Conservation (phyloP, 2,113 vertebrate species). For the Amphiprion percula region DNA sequence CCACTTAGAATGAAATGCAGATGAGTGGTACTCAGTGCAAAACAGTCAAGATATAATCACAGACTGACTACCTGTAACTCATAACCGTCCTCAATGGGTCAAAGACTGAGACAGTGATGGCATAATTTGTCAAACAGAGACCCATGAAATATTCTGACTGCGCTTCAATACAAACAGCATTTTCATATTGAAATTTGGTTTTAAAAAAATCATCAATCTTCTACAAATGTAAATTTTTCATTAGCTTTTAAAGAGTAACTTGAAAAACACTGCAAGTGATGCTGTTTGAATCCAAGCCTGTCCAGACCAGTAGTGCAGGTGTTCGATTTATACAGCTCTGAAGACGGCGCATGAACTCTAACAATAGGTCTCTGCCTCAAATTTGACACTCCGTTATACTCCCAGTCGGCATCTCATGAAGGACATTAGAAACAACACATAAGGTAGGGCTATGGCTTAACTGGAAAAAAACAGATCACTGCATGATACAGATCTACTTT, state of each 20-base stretch:
- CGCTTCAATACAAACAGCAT: slow-evolving; percentile 54
- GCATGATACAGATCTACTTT: slow-evolving; percentile 42
- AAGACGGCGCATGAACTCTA: slow-evolving; percentile 10
- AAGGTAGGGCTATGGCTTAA: slow-evolving; percentile 43
- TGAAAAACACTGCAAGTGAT: slow-evolving; percentile 5
- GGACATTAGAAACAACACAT: slow-evolving; percentile 33
- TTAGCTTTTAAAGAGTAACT: neutral
- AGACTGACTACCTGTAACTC: slow-evolving; percentile 30
- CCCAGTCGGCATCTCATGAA: slow-evolving; percentile 35
- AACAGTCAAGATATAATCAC: slow-evolving; percentile 48
- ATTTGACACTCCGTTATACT: slow-evolving; percentile 14
- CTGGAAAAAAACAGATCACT: slow-evolving; percentile 20
- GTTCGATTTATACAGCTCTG: slow-evolving; percentile 3
- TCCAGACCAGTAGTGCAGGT: slow-evolving; percentile 7
- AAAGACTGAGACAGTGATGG: slow-evolving; percentile 20
- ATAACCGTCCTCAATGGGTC: slow-evolving; percentile 19
- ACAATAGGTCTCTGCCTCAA: slow-evolving; percentile 4
- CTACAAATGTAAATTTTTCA: slow-evolving; percentile 23
- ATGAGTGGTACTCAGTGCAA: slow-evolving; percentile 43
- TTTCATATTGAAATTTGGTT: slow-evolving; percentile 28
- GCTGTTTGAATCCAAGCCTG: slow-evolving; percentile 39
- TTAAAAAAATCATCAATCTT: slow-evolving; percentile 16
- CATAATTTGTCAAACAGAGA: slow-evolving; percentile 15
- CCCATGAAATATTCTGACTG: slow-evolving; percentile 38
- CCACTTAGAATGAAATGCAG: slow-evolving; percentile 22